Evolutionary conservation across 2,888 invertebrate genomes (phyloP).

Genomic region (Aricia artaxerxes): DNA sequence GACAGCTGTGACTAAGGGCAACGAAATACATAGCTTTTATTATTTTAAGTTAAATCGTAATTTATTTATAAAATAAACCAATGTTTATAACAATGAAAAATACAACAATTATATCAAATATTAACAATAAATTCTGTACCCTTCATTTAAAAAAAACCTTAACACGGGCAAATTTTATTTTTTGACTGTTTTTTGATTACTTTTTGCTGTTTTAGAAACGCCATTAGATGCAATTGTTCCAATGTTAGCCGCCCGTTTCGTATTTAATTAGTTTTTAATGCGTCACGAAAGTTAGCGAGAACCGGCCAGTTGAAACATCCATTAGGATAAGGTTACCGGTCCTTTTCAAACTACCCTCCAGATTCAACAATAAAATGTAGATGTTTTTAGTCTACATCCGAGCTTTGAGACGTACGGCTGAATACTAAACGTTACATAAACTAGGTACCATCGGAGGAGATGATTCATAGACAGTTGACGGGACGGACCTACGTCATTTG

Average conservation of each 20-base stretch:
- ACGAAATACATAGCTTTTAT: not conserved
- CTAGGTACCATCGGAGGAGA: too few species aligned
- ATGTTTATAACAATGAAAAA: not conserved
- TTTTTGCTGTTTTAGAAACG: not conserved
- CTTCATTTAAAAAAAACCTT: too few species aligned
- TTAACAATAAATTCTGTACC: not conserved
- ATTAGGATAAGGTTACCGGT: slow-evolving; percentile 75
- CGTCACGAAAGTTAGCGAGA: slow-evolving; percentile 64
- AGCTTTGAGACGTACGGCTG: slow-evolving; percentile 46
- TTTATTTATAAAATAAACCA: not conserved
- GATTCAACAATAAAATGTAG: slow-evolving; percentile 67
- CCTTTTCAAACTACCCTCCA: slow-evolving; percentile 74
- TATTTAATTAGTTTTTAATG: slow-evolving; percentile 58
- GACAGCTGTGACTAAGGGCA: not conserved
- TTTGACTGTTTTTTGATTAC: not conserved
- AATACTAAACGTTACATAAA: not conserved
- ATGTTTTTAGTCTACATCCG: slow-evolving; percentile 64
- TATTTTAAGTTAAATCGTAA: not conserved
- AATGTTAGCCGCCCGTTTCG: slow-evolving; percentile 38
- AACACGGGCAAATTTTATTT: too few species aligned
- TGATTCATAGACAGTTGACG: too few species aligned
- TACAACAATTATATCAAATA: not conserved
- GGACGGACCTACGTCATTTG: too few species aligned
- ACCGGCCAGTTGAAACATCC: slow-evolving; percentile 77
- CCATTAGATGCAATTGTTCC: not conserved